Conservation (phyloP, 2,113 vertebrate species). For the Embiotoca jacksoni region DNA sequence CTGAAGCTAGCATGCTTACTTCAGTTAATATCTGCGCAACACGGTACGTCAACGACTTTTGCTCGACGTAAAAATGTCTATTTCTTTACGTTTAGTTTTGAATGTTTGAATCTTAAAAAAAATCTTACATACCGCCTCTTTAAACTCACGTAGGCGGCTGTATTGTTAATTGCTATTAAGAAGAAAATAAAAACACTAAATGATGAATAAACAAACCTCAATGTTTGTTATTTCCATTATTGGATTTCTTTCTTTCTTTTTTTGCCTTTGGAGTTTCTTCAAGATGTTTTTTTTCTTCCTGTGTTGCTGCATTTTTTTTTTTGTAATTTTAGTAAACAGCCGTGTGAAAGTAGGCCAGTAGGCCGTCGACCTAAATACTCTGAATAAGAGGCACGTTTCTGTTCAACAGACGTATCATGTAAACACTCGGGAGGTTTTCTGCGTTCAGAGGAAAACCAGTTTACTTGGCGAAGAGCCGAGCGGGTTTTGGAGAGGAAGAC, state of each 20-base stretch:
- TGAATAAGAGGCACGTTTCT: neutral
- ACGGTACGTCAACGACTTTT: too few relatives aligned
- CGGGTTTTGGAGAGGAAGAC: neutral
- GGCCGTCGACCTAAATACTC: conserved; percentile 62
- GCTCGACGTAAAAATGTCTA: too few relatives aligned
- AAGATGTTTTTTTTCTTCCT: neutral
- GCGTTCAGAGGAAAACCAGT: conserved; percentile 8
- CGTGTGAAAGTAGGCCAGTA: conserved; percentile 33
- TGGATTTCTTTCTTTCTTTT: too few relatives aligned
- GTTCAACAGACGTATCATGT: neutral
- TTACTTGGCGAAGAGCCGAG: neutral
- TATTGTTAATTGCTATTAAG: neutral
- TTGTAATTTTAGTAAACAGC: neutral
- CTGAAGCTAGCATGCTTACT: too few relatives aligned
- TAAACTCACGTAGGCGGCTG: neutral
- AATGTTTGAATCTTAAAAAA: too few relatives aligned
- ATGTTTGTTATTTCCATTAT: neutral
- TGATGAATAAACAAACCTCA: too few relatives aligned
- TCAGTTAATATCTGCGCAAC: too few relatives aligned
- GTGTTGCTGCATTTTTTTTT: neutral
- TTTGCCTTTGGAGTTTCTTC: too few relatives aligned
- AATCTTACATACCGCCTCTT: too few relatives aligned
- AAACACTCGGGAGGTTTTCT: neutral
- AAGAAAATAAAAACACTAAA: too few relatives aligned
- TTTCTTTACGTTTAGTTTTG: too few relatives aligned